Conservation (phyloP, 2,113 vertebrate species). For the Phocoena phocoena region DNA sequence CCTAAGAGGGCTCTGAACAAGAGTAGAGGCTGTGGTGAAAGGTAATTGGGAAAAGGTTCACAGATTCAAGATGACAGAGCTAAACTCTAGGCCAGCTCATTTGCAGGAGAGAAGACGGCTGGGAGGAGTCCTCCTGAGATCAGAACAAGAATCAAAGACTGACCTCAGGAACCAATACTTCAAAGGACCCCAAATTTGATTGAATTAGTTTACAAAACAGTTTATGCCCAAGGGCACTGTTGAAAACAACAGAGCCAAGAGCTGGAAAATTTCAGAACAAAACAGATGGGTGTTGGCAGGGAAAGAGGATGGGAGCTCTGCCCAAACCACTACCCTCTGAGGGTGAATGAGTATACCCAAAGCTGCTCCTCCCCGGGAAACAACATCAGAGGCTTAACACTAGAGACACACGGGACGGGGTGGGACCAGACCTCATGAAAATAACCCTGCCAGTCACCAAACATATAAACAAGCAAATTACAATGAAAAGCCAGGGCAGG, state of each 20-base stretch:
- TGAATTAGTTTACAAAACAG: background rate
- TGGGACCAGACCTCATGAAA: background rate
- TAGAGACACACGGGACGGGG: background rate
- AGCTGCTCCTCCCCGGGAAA: no score
- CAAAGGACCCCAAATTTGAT: background rate
- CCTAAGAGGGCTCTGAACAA: background rate
- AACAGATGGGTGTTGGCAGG: background rate
- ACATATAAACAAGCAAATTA: background rate
- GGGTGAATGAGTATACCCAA: background rate
- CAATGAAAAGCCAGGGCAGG: background rate
- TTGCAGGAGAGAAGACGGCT: background rate
- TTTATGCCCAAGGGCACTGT: background rate
- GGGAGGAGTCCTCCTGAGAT: background rate
- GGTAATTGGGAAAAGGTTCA: background rate
- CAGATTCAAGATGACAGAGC: background rate
- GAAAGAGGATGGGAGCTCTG: background rate
- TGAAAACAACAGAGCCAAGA: background rate
- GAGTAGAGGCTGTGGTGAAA: background rate
- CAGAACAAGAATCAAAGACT: background rate
- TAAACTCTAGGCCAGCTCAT: background rate
- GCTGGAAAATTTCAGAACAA: background rate
- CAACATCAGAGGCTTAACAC: background rate
- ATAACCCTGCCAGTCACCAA: background rate
- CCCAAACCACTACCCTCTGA: background rate
- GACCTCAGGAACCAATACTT: background rate